Base-by-base conservation (phyloP, 1,140 invertebrate species). In the Solenopsis invicta region DNA sequence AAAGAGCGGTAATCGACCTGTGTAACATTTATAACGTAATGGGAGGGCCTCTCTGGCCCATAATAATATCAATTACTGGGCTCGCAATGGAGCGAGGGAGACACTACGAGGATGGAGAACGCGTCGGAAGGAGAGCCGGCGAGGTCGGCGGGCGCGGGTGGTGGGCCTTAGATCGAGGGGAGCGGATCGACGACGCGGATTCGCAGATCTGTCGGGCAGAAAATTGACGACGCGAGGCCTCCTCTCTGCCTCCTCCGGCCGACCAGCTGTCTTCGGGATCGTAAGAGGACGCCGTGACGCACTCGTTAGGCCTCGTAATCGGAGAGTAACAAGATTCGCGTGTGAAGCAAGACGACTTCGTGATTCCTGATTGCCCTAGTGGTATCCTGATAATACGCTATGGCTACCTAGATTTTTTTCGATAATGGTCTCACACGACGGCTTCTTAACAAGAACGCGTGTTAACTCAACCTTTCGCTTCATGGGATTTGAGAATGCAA, bases 21-120 rank as follows among this genome's bases (percentile, higher is more conserved):
- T 93, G 93, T 93, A 93, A 93, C 87, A 93, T 93, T 93, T 93
- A 93, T 93, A 93, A 92, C 91, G 91, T 93, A 93, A 93, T 93
- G 90, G 91, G 91, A 92, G 92, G 91, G 92, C 89, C 90, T 76
- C 85, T 89, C 72, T 90, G 86, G 90, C 85, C 89, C 87, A 90
- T 93, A 93, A 93, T 93, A 93, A 93, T 93, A 93, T 93, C 92
- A 93, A 93, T 93, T 93, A 93, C 92, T 86, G 80, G 78, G 76
- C 50, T 34, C 66, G 24, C 66, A 56, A 16, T 61, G 75, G 85
- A 87, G 85, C 74, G 77, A 91, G 69, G 66, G 62, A 81, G 64
- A 81, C 52, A 21, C 62, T 62, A n/a, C 5, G 77, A 75, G 21
- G 74, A 64, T 34, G 86, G 66, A 80, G 52, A 61, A 81, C 59